Conservation (phyloP, 2,888 invertebrate genomes). For the Dasysyrphus tricinctus region DNA sequence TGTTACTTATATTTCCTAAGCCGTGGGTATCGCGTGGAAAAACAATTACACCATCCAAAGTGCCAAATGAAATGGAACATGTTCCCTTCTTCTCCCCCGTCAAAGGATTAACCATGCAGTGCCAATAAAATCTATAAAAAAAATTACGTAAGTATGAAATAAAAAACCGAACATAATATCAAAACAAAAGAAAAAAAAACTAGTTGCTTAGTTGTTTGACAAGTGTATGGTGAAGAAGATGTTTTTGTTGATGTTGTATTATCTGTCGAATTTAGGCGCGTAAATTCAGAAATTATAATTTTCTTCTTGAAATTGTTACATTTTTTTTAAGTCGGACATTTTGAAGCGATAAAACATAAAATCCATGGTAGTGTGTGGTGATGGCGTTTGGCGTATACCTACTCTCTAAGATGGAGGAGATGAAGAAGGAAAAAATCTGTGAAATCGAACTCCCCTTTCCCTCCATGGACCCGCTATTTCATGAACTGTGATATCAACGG, state of each 20-base stretch:
- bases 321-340: slow-evolving; percentile 22
- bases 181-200: slow-evolving; percentile 69
- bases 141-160: slow-evolving; percentile 73
- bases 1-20: slow-evolving; percentile 11
- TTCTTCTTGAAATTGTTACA: slow-evolving; percentile 1
- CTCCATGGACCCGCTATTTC: slow-evolving; percentile 42
- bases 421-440: slow-evolving; percentile 31
- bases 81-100: slow-evolving; percentile 32
- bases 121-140: slow-evolving; percentile 50
- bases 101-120: slow-evolving; percentile 63
- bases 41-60: slow-evolving; percentile 46
- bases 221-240: slow-evolving; percentile 58
- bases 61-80: slow-evolving; percentile 71
- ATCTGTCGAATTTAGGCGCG: slow-evolving; percentile 59
- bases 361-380: slow-evolving; percentile 15
- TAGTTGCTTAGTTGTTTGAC: slow-evolving; percentile 72
- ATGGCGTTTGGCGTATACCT: not conserved
- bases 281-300: slow-evolving; percentile 36
- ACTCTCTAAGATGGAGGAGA: slow-evolving; percentile 15
- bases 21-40: slow-evolving; percentile 40
- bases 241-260: slow-evolving; percentile 57
- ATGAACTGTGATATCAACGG: slow-evolving; percentile 8
- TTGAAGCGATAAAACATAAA: slow-evolving; percentile 47
- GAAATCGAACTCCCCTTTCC: slow-evolving; percentile 14
- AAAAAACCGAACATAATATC: slow-evolving; percentile 59